Conservation (phyloP, 2,113 vertebrate species). For the Anguilla rostrata region DNA sequence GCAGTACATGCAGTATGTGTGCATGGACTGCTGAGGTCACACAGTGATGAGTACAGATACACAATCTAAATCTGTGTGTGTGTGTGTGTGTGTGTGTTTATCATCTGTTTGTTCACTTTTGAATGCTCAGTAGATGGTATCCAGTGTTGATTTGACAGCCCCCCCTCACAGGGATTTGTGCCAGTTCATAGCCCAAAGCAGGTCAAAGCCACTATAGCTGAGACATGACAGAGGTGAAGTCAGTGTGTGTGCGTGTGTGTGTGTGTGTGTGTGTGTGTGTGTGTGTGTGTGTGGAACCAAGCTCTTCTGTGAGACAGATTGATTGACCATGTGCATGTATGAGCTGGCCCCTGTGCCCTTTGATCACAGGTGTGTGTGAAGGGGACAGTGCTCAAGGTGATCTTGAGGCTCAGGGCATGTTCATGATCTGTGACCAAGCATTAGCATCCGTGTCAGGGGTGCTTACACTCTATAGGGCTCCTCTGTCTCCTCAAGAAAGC, state of each 20-base stretch:
- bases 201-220: neutral
- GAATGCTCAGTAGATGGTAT: too few relatives aligned
- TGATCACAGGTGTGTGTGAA: neutral
- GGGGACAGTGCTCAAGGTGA: neutral
- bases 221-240: neutral
- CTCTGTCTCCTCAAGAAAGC: neutral
- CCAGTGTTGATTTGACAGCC: neutral
- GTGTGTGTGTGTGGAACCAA: neutral
- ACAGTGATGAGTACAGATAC: too few relatives aligned
- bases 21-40: too few relatives aligned
- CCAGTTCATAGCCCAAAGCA: constrained; percentile 12
- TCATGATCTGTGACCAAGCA: neutral
- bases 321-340: too few relatives aligned
- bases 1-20: too few relatives aligned
- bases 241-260: neutral
- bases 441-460: neutral
- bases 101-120: too few relatives aligned
- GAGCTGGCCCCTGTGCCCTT: neutral
- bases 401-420: neutral
- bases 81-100: too few relatives aligned
- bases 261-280: neutral
- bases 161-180: constrained; percentile 4
- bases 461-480: neutral
- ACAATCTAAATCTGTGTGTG: too few relatives aligned
- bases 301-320: too few relatives aligned